Conservation (phyloP, 2,888 invertebrate genomes). For the Coenonympha arcania region DNA sequence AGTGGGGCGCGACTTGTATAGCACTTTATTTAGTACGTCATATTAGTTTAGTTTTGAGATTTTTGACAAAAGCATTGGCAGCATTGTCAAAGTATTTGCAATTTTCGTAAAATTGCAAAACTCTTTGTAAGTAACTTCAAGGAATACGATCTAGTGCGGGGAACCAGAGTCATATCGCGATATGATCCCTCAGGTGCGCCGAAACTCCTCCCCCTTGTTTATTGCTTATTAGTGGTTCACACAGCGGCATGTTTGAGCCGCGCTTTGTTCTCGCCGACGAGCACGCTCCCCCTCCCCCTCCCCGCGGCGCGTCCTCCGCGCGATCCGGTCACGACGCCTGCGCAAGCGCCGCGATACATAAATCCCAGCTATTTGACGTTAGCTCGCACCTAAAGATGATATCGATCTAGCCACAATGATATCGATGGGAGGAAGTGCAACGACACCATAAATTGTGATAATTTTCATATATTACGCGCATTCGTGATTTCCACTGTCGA, state of each 20-base stretch:
- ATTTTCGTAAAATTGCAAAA: background rate
- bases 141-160: conserved; percentile 4
- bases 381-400: conserved; percentile 56
- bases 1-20: too few relatives aligned
- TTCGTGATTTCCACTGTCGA: conserved; percentile 6
- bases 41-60: too few relatives aligned
- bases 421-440: conserved; percentile 63
- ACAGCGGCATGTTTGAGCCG: conserved; percentile 70
- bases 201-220: conserved; percentile 72
- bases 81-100: too few relatives aligned
- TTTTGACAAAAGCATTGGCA: too few relatives aligned
- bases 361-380: conserved; percentile 71
- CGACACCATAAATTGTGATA: conserved; percentile 38
- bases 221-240: conserved; percentile 72
- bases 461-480: conserved; percentile 22
- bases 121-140: background rate
- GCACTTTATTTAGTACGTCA: too few relatives aligned
- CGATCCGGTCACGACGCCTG: conserved; percentile 59
- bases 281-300: conserved; percentile 32
- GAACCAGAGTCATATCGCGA: conserved; percentile 39
- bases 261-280: conserved; percentile 70
- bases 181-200: conserved; percentile 71
- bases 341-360: conserved; percentile 66
- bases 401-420: conserved; percentile 65
- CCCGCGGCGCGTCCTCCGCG: conserved; percentile 34